Base-by-base conservation (phyloP, 2,113 vertebrate species). In the Cyanistes caeruleus region DNA sequence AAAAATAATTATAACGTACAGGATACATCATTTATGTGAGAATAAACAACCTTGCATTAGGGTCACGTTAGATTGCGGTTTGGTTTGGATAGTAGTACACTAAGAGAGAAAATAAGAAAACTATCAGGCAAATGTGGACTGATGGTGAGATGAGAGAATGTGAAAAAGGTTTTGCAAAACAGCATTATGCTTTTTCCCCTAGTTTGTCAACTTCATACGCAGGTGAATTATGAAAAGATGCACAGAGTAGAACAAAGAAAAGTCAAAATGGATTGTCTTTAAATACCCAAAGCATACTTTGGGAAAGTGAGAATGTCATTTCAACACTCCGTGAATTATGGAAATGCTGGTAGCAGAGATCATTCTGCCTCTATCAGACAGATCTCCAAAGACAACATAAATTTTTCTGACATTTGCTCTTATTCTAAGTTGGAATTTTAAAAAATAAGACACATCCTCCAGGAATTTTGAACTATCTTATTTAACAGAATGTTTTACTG, bases 61-160 rank as follows among this genome's bases (percentile, higher is more conserved):
- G 9, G 27, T 4, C 27, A 35, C 0, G 2, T 20, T 55, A 39
- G n/a, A 41, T 12, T 70, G 28, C 0, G 0, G 19, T 10, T 46
- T 49, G 27, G 16, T 70, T 79, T 85, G 41, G 44, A 55, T 2
- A 62, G 28, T 11, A 41, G 8, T 12, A 70, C 30, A 27, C 6
- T 37, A 65, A 56, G 10, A 58, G 18, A 69, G 10, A 20, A 85
- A 21, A 73, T 11, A 51, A 72, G 7, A 31, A 83, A 70, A 51
- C 15, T 18, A 35, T 5, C 15, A 63, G 23, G 12, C 2, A 84
- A 56, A 10, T 5, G 5, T 30, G 52, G 43, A n/a, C 15, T 62
- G 23, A 74, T 53, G 19, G 19, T 28, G 28, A 48, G 15, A 37
- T 39, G 12, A 35, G 8, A 83, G 7, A 41, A 73, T 21, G 4